Evolutionary conservation across 2,888 invertebrate genomes (phyloP).

Genomic region (Microctonus brassicae): DNA sequence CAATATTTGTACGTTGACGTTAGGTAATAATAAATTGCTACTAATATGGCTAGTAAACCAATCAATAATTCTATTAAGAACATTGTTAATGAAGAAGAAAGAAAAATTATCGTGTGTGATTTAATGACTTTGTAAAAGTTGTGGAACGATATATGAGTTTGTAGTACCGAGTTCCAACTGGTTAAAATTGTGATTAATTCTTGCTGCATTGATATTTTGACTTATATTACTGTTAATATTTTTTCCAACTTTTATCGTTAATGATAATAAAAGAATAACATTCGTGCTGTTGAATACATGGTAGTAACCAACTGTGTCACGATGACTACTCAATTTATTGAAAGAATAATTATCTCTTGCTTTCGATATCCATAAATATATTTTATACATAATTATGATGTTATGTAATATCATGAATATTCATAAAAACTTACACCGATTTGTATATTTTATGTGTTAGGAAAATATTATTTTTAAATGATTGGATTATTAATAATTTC

Average conservation of each 20-base stretch:
- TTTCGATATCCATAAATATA: neutral
- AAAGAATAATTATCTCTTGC: neutral
- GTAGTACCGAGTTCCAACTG: too few relatives aligned
- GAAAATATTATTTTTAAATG: too few relatives aligned
- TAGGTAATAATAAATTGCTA: conserved; percentile 49
- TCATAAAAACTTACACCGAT: too few relatives aligned
- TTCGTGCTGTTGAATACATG: neutral
- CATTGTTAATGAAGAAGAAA: conserved; percentile 24
- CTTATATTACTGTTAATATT: too few relatives aligned
- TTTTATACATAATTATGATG: neutral
- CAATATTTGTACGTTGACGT: conserved; percentile 66
- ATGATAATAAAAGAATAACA: neutral
- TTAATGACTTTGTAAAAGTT: too few relatives aligned
- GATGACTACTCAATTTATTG: neutral
- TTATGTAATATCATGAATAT: too few relatives aligned
- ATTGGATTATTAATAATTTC: too few relatives aligned
- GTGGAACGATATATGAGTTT: too few relatives aligned
- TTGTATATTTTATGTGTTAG: too few relatives aligned
- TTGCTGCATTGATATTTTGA: too few relatives aligned
- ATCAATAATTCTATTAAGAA: conserved; percentile 47
- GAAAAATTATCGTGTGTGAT: neutral
- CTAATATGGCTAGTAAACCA: conserved; percentile 67
- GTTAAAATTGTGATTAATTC: too few relatives aligned
- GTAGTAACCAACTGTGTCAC: neutral
- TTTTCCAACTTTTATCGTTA: neutral